A percentile compares a stretch with the other conserved stretches of the same genome.
These are phyloP conservation scores for Silurus asotus DNA, from an alignment of 2,113 vertebrate species.

Conservation along the genomic window DNA sequence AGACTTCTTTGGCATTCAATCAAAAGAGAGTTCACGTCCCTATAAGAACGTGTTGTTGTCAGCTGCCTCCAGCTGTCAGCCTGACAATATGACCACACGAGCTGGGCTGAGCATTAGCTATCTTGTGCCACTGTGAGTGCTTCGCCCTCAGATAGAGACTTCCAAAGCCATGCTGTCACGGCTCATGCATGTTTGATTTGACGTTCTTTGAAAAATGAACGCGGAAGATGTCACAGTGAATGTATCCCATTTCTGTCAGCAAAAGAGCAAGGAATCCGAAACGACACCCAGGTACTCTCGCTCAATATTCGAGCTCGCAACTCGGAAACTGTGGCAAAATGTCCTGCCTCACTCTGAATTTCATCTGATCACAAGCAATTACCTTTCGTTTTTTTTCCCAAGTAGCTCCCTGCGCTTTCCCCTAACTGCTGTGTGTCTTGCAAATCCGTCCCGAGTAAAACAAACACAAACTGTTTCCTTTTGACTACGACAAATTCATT, in stretches of 20 bases:
- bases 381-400: constrained; percentile 61
- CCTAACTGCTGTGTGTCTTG: constrained; percentile 65
- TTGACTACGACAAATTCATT: constrained; percentile 46
- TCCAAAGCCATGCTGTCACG: constrained; percentile 61
- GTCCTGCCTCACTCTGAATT: constrained; percentile 68
- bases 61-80: constrained; percentile 47
- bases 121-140: constrained; percentile 55
- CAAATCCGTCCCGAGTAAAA: constrained; percentile 77
- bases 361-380: constrained; percentile 72
- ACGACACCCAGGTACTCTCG: constrained; percentile 66
- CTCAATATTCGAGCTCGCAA: constrained; percentile 65
- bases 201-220: constrained; percentile 70
- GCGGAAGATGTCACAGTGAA: constrained; percentile 67
- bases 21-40: constrained; percentile 38
- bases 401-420: constrained; percentile 56
- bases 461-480: constrained; percentile 69
- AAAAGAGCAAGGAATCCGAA: constrained; percentile 69
- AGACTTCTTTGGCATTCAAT: constrained; percentile 40
- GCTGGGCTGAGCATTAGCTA: constrained; percentile 50
- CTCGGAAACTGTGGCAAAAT: constrained; percentile 70
- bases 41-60: constrained; percentile 41
- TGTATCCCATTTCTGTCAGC: constrained; percentile 65
- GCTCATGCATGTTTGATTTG: constrained; percentile 76
- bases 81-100: constrained; percentile 51
- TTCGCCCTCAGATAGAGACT: constrained; percentile 55